phyloP scores from a whole-genome alignment of 2,888 invertebrate species.

The Latrodectus hesperus region DNA sequence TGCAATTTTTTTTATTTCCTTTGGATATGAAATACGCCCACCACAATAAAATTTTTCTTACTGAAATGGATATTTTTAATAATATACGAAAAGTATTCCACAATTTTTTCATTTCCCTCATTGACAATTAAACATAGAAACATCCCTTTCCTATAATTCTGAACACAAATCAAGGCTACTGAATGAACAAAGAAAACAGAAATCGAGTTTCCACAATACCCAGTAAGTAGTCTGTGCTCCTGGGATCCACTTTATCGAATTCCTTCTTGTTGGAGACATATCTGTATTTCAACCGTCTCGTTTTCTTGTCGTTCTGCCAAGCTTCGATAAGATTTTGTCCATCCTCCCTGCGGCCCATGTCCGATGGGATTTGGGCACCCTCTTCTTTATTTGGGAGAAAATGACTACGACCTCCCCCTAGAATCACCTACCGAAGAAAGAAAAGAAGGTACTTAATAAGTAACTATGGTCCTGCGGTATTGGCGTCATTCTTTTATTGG shows the following conservation, averaged over 20 bases:
- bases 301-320: slow-evolving; percentile 81
- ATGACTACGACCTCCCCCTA: slow-evolving; percentile 90
- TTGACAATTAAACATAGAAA: too few relatives aligned
- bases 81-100: too few relatives aligned
- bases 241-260: slow-evolving; percentile 79
- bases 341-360: slow-evolving; percentile 77
- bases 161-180: not conserved
- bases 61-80: too few relatives aligned
- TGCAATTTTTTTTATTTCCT: too few relatives aligned
- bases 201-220: slow-evolving; percentile 77
- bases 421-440: slow-evolving; percentile 81
- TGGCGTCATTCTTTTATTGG: not conserved
- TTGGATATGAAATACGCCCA: too few relatives aligned
- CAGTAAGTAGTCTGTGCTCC: slow-evolving; percentile 84
- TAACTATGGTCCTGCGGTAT: not conserved
- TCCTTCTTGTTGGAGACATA: slow-evolving; percentile 83
- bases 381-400: slow-evolving; percentile 84
- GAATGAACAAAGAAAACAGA: not conserved
- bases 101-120: too few relatives aligned
- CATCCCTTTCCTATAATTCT: not conserved
- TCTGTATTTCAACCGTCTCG: slow-evolving; percentile 78
- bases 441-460: not conserved
- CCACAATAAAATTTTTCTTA: too few relatives aligned
- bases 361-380: slow-evolving; percentile 71
- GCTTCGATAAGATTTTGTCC: slow-evolving; percentile 83